Conservation (phyloP, 2,797 vertebrate genomes). For the Amniataba percoides region DNA sequence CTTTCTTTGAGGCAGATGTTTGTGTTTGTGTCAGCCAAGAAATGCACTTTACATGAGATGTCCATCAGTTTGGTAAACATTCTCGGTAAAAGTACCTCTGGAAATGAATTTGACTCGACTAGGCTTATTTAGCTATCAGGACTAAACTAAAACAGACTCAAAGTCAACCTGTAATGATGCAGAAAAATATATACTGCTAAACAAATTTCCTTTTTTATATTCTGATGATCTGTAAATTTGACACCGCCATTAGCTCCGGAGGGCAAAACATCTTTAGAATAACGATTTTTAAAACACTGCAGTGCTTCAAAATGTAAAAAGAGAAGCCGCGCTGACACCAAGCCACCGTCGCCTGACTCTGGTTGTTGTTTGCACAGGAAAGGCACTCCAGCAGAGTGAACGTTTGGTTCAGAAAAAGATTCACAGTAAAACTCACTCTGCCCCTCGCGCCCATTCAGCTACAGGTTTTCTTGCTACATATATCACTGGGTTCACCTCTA, state of each 20-base stretch:
- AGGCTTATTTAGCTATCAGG: background rate
- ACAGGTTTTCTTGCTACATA: constrained; percentile 60
- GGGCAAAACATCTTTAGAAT: background rate
- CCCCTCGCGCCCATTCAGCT: constrained; percentile 32
- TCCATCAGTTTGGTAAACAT: background rate
- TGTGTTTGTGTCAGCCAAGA: too few relatives aligned
- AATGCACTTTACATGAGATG: background rate
- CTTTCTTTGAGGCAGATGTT: background rate
- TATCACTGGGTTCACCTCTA: constrained; percentile 38
- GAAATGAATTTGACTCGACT: background rate
- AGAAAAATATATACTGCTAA: too few relatives aligned
- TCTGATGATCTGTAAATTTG: background rate
- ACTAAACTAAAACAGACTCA: background rate
- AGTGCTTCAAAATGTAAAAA: constrained; percentile 19
- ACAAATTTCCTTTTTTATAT: too few relatives aligned
- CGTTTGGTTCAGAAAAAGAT: constrained; percentile 65
- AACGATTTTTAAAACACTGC: background rate
- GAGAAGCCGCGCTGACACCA: background rate
- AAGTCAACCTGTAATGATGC: background rate
- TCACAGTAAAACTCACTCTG: constrained; percentile 61
- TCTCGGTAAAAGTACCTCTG: background rate
- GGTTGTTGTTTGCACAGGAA: constrained; percentile 56
- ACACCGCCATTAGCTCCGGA: background rate
- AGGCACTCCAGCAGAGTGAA: constrained; percentile 77
- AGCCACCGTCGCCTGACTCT: constrained; percentile 24